Conservation (phyloP, 2,888 invertebrate genomes). For the Cosmorhoe ocellata region DNA sequence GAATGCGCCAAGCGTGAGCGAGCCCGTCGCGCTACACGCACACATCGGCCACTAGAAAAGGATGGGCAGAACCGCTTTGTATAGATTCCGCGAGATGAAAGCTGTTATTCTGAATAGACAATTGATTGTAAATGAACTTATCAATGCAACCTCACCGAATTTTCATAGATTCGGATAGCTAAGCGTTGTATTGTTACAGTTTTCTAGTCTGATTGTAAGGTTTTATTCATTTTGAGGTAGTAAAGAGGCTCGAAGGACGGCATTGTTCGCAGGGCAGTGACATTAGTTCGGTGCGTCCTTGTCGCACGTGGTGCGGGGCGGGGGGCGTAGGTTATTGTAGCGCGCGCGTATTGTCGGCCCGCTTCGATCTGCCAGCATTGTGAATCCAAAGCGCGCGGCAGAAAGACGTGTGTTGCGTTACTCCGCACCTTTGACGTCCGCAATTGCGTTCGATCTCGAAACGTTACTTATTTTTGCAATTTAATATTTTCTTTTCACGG, state of each 20-base stretch:
- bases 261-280: conserved; percentile 81
- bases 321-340: conserved; percentile 78
- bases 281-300: conserved; percentile 80
- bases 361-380: conserved; percentile 82
- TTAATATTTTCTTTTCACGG: conserved; percentile 41
- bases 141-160: conserved; percentile 49
- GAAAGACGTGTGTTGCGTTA: conserved; percentile 62
- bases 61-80: conserved; percentile 77
- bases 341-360: conserved; percentile 80
- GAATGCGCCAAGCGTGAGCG: conserved; percentile 59
- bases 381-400: conserved; percentile 67
- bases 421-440: conserved; percentile 39
- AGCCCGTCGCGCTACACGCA: conserved; percentile 59
- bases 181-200: conserved; percentile 10
- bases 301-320: conserved; percentile 72
- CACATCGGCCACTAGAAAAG: conserved; percentile 75
- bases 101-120: conserved; percentile 78
- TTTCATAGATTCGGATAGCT: conserved; percentile 34
- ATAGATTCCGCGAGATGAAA: conserved; percentile 74
- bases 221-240: conserved; percentile 52
- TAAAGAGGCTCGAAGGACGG: conserved; percentile 60
- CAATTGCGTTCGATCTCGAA: conserved; percentile 63
- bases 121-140: conserved; percentile 67
- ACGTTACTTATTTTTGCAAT: conserved; percentile 49
- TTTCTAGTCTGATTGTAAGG: conserved; percentile 32